phyloP scores from a whole-genome alignment of 2,888 invertebrate species.

The Bombylius major region DNA sequence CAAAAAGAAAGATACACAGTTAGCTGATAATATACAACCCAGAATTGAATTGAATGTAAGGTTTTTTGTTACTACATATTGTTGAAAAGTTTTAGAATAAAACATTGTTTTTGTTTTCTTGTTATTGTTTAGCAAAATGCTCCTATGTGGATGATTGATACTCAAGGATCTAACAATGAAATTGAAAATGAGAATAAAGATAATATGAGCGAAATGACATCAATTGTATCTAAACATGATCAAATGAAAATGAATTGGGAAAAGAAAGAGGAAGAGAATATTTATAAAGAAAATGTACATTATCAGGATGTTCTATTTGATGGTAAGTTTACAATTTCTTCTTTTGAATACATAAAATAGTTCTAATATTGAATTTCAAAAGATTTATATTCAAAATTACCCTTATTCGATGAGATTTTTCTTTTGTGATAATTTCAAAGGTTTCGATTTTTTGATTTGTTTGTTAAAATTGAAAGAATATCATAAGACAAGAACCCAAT shows the following conservation, averaged over 20 bases:
- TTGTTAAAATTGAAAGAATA: no score
- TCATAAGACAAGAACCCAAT: no score
- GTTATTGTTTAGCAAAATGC: constrained; percentile 25
- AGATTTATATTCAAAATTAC: no score
- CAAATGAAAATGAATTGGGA: constrained; percentile 79
- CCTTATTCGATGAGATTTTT: no score
- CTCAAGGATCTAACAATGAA: constrained; percentile 16
- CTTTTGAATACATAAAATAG: no score
- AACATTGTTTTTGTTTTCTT: no score
- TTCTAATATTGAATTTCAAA: no score
- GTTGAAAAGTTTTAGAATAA: no score
- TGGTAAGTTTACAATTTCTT: constrained; percentile 41
- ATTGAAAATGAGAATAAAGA: constrained; percentile 22
- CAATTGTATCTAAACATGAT: constrained; percentile 47
- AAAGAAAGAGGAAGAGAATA: constrained; percentile 60
- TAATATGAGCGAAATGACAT: constrained; percentile 33
- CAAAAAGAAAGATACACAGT: constrained; percentile 47
- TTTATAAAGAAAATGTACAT: constrained; percentile 64
- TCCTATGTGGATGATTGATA: constrained; percentile 34
- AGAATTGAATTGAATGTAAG: constrained; percentile 10
- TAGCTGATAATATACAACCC: constrained; percentile 21
- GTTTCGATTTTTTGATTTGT: no score
- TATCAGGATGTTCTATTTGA: constrained; percentile 87
- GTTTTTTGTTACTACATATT: neutral
- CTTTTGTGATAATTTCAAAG: no score